Conservation (phyloP, 2,113 vertebrate genomes). For the Hylia prasina region DNA sequence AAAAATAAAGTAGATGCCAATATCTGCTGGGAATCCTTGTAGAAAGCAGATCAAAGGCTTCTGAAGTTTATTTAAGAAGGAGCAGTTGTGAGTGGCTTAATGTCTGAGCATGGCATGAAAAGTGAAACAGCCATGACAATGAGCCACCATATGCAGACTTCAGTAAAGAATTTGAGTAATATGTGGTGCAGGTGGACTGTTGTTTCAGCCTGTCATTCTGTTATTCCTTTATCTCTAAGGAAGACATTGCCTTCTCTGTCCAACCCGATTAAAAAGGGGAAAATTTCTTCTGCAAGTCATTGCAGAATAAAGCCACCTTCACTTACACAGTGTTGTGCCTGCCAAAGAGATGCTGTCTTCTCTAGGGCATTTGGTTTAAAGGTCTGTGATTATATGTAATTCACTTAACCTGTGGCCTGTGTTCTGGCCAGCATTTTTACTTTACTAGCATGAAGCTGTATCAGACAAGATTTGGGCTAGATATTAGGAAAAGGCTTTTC, state of each 20-base stretch:
- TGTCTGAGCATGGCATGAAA: conserved; percentile 2
- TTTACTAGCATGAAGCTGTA: not conserved
- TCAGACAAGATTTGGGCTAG: not conserved
- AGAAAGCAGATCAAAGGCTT: conserved; percentile 53
- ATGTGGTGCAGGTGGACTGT: conserved; percentile 5
- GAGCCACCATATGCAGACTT: not conserved
- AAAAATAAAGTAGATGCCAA: conserved; percentile 46
- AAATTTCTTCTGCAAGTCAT: not conserved
- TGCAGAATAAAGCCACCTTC: not conserved
- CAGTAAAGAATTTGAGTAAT: conserved; percentile 11
- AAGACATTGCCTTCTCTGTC: not conserved
- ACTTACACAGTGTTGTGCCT: not conserved
- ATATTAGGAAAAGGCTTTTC: not conserved
- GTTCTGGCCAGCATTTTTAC: not conserved
- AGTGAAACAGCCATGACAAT: conserved; percentile 13
- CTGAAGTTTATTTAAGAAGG: conserved; percentile 47
- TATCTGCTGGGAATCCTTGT: conserved; percentile 19
- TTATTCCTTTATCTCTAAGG: not conserved
- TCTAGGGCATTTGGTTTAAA: not conserved
- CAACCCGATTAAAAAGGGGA: not conserved
- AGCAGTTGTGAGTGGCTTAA: conserved; percentile 57
- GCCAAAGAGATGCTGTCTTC: not conserved
- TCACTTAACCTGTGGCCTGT: not conserved
- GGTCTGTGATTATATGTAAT: not conserved
- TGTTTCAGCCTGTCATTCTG: not conserved